Base-by-base conservation (phyloP, 2,888 invertebrate genomes). In the Plagodis pulveraria region DNA sequence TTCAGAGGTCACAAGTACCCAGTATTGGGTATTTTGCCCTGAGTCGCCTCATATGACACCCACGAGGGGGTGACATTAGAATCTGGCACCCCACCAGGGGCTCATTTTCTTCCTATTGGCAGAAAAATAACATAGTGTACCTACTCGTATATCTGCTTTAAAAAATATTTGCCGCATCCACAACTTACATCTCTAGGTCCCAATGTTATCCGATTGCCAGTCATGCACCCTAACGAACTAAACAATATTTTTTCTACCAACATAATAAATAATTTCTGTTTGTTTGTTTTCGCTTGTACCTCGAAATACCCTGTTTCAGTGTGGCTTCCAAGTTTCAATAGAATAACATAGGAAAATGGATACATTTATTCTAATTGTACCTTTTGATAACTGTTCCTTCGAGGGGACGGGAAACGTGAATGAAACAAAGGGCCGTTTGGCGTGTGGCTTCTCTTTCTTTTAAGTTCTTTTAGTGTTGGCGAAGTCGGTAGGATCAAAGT, bases 171-270 rank as follows among this genome's bases (percentile, higher is more conserved):
- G 22, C 22, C 22, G 22, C 22, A 22, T 22, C 22, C 22, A 22
- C 22, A 4, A 2, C 22, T 22, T 22, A 22, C 22, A 22, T 22
- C 22, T 22, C 22, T 22, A 22, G 22, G 22, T 22, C 22, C 1
- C 22, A 71, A 78, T 78, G 77, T 82, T 79, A 84, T 83, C 84
- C 81, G 83, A 81, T 83, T 87, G 89, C 89, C 86, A 91, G 91
- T 91, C 91, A 91, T 89, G 87, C 86, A 78, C 84, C 86, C 89
- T 91, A 91, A 91, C 89, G 90, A 90, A 90, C 83, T 67, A 55
- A 68, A 69, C 69, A 76, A 74, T 78, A 80, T 80, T 78, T 81
- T 76, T 80, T 78, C 74, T 73, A 77, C 74, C 72, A 69, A 73
- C 40, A 40, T 40, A 40, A 12, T 42, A 42, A 71, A 73, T 78